Base-by-base conservation (phyloP, 2,888 invertebrate genomes). In the Chesias legatella region DNA sequence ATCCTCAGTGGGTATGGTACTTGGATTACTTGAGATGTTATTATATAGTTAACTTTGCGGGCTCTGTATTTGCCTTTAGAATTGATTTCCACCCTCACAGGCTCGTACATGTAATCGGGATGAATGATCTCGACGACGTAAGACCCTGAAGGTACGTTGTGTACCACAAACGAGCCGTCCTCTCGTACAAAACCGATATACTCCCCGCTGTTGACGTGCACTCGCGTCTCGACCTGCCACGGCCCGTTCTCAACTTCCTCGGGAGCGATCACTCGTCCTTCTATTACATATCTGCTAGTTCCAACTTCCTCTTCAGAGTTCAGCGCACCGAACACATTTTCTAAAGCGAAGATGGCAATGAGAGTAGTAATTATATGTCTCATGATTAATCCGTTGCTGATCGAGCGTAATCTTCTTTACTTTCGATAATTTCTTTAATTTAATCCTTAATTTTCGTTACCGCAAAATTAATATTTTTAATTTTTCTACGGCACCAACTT, bases 21-120 rank as follows among this genome's bases (percentile, higher is more conserved):
- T 81, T 96, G 96, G 44, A 94, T 91, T 0, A 98, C 94, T 71
- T 95, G 93, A 0, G 95, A 94, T 0, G 96, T 96, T 78, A 98
- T 98, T 28, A 99, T 93, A 63, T 95, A 93, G 78, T 98, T 98
- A 0, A 99, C 95, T 86, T 95, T 96, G 29, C 99, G 90, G 0
- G 98, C 98, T 56, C 99, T 90, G 65, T 95, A 96, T 81, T 98
- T 99, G 24, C 99, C 99, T 79, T 98, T 98, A 0, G 96, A 94
- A 73, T 97, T 99, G 47, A 99, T 98, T 86, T 99, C 99, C 1
- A 99, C 98, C 48, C 99, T 90, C 4, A 96, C 93, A 10, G 98
- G 95, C 74, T 99, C 99, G 74, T 98, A 99, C 52, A 94, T 91
- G 67, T 93, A 97, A 68, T 97, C 94, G 0, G 98, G 95, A 80